Conservation (phyloP, 1,140 invertebrate genomes). For the Zaprionus kolodkinae region DNA sequence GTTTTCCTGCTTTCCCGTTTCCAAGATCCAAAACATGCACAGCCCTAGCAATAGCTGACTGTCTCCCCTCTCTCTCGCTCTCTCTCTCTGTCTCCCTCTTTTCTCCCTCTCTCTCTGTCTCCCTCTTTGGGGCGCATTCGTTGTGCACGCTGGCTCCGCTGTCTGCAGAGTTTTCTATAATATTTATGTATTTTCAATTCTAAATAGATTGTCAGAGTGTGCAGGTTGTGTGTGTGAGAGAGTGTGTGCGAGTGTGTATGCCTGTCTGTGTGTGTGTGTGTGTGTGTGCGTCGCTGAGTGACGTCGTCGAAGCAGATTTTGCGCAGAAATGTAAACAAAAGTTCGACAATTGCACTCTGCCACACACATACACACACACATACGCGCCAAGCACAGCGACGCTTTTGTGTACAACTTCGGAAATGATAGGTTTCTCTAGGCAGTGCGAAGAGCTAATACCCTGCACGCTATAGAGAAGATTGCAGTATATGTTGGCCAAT, state of each 20-base stretch:
- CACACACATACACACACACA: conserved; percentile 1
- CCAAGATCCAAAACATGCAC: conserved; percentile 35
- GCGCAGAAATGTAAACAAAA: conserved; percentile 65
- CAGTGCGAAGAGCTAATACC: background rate
- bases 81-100: background rate
- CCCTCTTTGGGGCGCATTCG: background rate
- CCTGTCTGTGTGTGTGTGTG: conserved; percentile 35
- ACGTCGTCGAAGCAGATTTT: conserved; percentile 70
- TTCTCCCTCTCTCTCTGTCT: background rate
- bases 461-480: background rate
- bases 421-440: background rate
- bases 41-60: background rate
- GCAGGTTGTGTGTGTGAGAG: conserved; percentile 14
- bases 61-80: background rate
- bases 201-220: conserved; percentile 46
- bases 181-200: conserved; percentile 64
- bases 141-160: background rate
- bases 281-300: conserved; percentile 61
- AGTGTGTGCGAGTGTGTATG: conserved; percentile 40
- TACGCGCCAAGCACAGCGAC: conserved; percentile 34
- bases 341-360: conserved; percentile 38
- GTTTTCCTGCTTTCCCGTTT: conserved; percentile 54
- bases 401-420: too few species aligned
- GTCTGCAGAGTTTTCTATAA: conserved; percentile 22
- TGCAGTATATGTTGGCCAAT: too few species aligned